These are phyloP conservation scores for Oscarella lobularis DNA, from an alignment of 37 sponge, comb jelly and placozoan species.

Conservation along the genomic window DNA sequence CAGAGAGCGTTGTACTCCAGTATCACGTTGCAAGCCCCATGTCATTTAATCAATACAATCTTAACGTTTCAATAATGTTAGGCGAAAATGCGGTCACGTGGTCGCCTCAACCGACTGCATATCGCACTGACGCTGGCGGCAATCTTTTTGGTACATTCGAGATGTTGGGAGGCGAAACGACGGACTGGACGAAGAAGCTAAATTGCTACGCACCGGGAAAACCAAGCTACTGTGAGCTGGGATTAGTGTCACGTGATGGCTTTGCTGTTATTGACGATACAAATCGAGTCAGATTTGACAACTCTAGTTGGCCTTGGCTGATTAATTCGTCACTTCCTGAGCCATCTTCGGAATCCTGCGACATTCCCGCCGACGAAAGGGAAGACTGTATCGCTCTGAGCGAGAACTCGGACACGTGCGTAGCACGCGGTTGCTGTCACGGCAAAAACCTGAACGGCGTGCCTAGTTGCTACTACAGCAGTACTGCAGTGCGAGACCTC, in stretches of 20 bases:
- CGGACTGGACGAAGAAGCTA: slow-evolving; percentile 1
- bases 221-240: slow-evolving; percentile 35
- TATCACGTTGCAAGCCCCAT: slow-evolving; percentile 8
- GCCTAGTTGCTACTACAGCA: slow-evolving; percentile 31
- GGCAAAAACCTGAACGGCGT: not conserved
- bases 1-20: slow-evolving; percentile 19
- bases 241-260: slow-evolving; percentile 36
- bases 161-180: slow-evolving; percentile 37
- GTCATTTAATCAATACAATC: slow-evolving; percentile 25
- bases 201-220: slow-evolving; percentile 14
- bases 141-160: slow-evolving; percentile 39
- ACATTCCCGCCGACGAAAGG: not conserved
- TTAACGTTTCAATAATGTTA: slow-evolving; percentile 17
- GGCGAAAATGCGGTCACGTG: slow-evolving; percentile 23
- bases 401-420: slow-evolving; percentile 22
- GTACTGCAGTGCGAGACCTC: slow-evolving; percentile 22
- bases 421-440: slow-evolving; percentile 43
- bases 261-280: slow-evolving; percentile 58
- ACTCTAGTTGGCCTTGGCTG: slow-evolving; percentile 46
- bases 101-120: slow-evolving; percentile 26
- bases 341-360: slow-evolving; percentile 12
- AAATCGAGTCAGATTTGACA: slow-evolving; percentile 31
- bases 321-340: slow-evolving; percentile 10
- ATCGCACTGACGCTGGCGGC: slow-evolving; percentile 14
- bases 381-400: slow-evolving; percentile 25